These are phyloP conservation scores for Meghimatium bilineatum DNA, from an alignment of 2,888 invertebrate genomes.

Conservation along the genomic window DNA sequence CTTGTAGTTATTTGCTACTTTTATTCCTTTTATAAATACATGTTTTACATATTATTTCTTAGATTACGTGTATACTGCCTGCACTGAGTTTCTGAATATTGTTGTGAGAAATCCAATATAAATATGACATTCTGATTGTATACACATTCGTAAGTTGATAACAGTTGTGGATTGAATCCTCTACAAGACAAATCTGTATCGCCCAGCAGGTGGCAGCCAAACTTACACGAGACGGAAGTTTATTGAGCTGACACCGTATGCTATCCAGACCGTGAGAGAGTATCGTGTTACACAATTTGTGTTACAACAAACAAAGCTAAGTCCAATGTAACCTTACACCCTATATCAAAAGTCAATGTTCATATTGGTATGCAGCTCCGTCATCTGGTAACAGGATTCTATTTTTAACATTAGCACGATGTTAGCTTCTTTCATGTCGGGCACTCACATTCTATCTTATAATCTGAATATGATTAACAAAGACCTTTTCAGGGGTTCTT, in stretches of 20 bases:
- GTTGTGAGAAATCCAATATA: not conserved
- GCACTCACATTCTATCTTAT: not conserved
- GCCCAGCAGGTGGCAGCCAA: not conserved
- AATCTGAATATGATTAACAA: not conserved
- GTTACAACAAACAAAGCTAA: not conserved
- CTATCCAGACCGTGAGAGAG: slow-evolving; percentile 1
- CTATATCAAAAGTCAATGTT: not conserved
- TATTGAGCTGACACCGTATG: not conserved
- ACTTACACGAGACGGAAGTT: not conserved
- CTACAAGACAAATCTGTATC: not conserved
- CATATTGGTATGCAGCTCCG: not conserved
- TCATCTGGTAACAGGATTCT: not conserved
- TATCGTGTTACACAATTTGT: not conserved
- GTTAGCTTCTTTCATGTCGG: not conserved
- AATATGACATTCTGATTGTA: not conserved
- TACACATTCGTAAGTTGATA: not conserved
- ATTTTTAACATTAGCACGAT: no score
- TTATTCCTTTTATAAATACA: no score
- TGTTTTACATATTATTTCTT: no score
- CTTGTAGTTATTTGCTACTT: no score
- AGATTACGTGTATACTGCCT: no score
- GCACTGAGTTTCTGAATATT: not conserved
- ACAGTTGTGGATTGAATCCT: not conserved
- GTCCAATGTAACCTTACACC: not conserved
- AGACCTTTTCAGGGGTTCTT: not conserved